phyloP scores from a whole-genome alignment of 2,113 vertebrate species.

The Cynoglossus semilaevis region DNA sequence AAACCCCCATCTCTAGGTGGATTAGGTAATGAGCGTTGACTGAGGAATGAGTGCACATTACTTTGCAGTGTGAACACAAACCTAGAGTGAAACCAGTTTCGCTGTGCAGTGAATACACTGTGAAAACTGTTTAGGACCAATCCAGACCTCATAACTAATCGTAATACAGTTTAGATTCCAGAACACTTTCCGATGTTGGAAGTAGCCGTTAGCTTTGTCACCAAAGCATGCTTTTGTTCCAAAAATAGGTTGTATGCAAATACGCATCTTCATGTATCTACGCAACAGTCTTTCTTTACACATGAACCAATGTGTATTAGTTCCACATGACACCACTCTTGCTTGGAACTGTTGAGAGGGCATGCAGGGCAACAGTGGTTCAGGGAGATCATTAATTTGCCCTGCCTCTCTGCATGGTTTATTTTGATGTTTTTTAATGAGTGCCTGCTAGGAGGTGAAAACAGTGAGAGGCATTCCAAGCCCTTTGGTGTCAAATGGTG shows the following conservation, averaged over 20 bases:
- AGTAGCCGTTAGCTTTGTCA: conserved; percentile 67
- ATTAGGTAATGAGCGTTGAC: too few relatives aligned
- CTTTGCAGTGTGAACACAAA: too few relatives aligned
- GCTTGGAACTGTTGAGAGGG: conserved; percentile 55
- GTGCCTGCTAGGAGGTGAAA: conserved; percentile 70
- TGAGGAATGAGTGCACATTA: too few relatives aligned
- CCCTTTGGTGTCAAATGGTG: conserved; percentile 72
- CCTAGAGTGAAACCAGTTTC: too few relatives aligned
- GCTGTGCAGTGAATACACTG: too few relatives aligned
- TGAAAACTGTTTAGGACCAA: conserved; percentile 36
- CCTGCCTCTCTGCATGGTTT: conserved; percentile 67
- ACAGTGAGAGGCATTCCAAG: conserved; percentile 60
- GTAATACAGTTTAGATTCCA: conserved; percentile 74
- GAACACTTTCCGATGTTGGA: conserved; percentile 76
- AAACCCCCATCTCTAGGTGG: too few relatives aligned
- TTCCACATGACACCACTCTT: conserved; percentile 46
- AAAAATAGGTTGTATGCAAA: conserved; percentile 8
- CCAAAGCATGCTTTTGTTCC: conserved; percentile 9
- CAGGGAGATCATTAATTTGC: conserved; percentile 75
- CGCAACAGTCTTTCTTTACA: conserved; percentile 29
- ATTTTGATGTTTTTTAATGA: conserved; percentile 80
- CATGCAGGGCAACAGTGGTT: conserved; percentile 59
- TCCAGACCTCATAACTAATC: conserved; percentile 70
- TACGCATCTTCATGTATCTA: conserved; percentile 6
- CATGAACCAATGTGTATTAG: conserved; percentile 33